Base-by-base conservation (phyloP, 1,140 invertebrate genomes). In the Kradibia gibbosae region DNA sequence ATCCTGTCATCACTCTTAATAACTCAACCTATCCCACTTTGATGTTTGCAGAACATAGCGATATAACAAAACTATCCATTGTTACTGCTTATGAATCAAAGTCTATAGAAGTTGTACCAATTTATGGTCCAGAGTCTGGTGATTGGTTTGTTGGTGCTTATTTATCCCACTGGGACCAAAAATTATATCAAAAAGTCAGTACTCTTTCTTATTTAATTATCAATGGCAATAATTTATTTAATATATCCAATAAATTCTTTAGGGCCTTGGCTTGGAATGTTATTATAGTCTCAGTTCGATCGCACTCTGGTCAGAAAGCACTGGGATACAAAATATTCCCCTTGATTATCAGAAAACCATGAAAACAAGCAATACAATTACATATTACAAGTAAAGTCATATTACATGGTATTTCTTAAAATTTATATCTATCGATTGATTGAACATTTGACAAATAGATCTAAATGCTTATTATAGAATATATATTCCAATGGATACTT, bases 131-230 rank as follows among this genome's bases (percentile, higher is more conserved):
- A 36, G 82, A 91, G 55, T 90, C 92, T 57, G 93, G 93, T 50
- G 92, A 93, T 84, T 94, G 93, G 93, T 94, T 93, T 89, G 91
- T 92, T 42, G 91, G 91, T 62, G 93, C 92, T 76, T 93, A 92
- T 88, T 89, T 93, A 77, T 88, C 91, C 50, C 87, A 92, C 82
- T 92, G 90, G 90, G 92, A 93, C 86, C 88, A 93, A 65, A 90
- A 91, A 82, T 90, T 93, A 62, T 89, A 92, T 82, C 93, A 93
- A 83, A 92, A 93, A 89, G 93, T 93, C 65, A 84, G 81, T 75
- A 48, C n/a, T 57, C 17, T 10, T 79, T 79, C 48, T 53, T 22
- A 25, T 28, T 28, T 28, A 57, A 62, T 42, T 31, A 57, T 62
- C 25, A 62, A 50, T 31, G 3, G n/a, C 45, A 25, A 22, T 55